Percentiles rank a stretch among this genome's conserved stretches.
These are phyloP conservation scores for Mycalesis mineus DNA, from an alignment of 2,888 invertebrate species.

Conservation along the genomic window DNA sequence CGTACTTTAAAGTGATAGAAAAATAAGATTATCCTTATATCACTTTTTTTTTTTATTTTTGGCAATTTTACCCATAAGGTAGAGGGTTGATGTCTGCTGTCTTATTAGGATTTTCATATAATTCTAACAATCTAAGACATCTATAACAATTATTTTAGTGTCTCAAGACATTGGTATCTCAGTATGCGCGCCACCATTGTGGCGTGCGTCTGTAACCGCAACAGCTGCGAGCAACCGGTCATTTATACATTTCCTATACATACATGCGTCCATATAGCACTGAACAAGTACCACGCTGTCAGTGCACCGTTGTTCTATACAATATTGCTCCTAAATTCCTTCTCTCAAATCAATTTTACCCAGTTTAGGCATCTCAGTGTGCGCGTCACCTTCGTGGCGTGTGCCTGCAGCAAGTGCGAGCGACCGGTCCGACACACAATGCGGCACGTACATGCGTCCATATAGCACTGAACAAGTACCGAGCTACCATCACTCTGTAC, in stretches of 20 bases:
- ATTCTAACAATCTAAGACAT: no score
- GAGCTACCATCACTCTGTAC: neutral
- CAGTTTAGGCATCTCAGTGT: slow-evolving; percentile 36
- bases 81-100: no score
- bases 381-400: slow-evolving; percentile 54
- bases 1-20: no score
- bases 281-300: neutral
- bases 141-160: no score
- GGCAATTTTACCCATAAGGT: no score
- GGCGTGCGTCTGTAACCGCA: slow-evolving; percentile 75
- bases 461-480: neutral
- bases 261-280: slow-evolving; percentile 5
- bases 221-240: slow-evolving; percentile 64
- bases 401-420: slow-evolving; percentile 71
- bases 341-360: neutral
- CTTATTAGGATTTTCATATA: no score
- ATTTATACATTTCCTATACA: slow-evolving; percentile 36
- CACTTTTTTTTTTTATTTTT: no score
- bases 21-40: no score
- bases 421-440: slow-evolving; percentile 44
- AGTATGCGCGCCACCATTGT: slow-evolving; percentile 46
- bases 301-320: neutral
- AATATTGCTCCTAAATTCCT: neutral
- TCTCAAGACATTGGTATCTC: neutral
- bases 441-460: slow-evolving; percentile 18